Evolutionary conservation across 2,797 vertebrate genomes (phyloP).

Genomic region (Sebastes melanostomus): DNA sequence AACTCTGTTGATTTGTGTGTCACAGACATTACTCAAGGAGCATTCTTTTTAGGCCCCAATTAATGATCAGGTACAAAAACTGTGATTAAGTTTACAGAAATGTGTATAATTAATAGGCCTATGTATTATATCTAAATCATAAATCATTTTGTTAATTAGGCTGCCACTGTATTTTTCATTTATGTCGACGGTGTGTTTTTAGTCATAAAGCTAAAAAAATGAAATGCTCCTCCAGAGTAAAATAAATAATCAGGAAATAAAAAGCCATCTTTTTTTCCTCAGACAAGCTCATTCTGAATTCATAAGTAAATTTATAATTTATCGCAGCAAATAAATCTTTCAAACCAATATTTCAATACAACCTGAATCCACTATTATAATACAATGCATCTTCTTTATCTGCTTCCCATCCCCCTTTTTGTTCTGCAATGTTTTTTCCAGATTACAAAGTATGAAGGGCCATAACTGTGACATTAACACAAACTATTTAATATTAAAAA

Average conservation of each 20-base stretch:
- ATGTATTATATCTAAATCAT: neutral
- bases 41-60: neutral
- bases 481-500: neutral
- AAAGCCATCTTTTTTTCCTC: slow-evolving; percentile 10
- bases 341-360: slow-evolving; percentile 6
- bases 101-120: neutral
- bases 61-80: neutral
- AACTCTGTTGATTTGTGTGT: neutral
- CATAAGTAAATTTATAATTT: slow-evolving; percentile 24
- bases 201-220: slow-evolving; percentile 15
- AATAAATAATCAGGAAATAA: slow-evolving; percentile 4
- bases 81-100: slow-evolving; percentile 14
- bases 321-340: slow-evolving; percentile 21
- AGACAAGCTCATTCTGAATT: slow-evolving; percentile 19
- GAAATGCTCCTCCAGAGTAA: neutral
- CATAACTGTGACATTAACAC: neutral
- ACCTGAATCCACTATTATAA: neutral
- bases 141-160: slow-evolving; percentile 26
- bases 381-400: neutral
- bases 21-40: neutral
- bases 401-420: neutral
- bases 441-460: neutral
- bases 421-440: neutral
- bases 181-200: slow-evolving; percentile 2
- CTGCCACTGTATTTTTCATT: slow-evolving; percentile 15